Evolutionary conservation across 2,113 vertebrate species (phyloP).

Genomic region (Dipodomys spectabilis): DNA sequence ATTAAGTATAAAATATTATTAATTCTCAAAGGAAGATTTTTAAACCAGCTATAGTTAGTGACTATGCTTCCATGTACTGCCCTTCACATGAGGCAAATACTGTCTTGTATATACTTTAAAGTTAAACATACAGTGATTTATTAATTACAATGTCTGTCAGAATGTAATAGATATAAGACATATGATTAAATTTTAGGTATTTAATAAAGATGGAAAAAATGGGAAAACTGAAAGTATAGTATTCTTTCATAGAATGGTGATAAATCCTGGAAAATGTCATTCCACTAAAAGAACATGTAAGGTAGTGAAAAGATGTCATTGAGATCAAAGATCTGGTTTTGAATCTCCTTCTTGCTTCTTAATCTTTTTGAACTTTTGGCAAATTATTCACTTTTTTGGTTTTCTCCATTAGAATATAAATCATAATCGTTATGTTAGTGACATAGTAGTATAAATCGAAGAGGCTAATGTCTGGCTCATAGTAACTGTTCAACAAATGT

Average conservation of each 20-base stretch:
- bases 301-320: no score
- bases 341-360: background rate
- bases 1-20: background rate
- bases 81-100: background rate
- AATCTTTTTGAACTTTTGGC: background rate
- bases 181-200: background rate
- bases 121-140: background rate
- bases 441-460: background rate
- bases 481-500: background rate
- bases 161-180: background rate
- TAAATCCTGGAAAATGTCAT: no score
- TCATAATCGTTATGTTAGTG: background rate
- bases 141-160: background rate
- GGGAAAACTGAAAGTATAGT: no score
- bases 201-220: no score
- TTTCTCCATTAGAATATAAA: background rate
- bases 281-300: no score
- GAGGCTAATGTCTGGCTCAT: background rate
- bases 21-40: slow-evolving; percentile 3
- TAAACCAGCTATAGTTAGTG: slow-evolving; percentile 23
- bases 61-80: background rate
- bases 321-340: background rate
- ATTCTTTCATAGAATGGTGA: no score
- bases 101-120: background rate
- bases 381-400: background rate